phyloP scores from a whole-genome alignment of 2,888 invertebrate species.

The Eupeodes latifasciatus region DNA sequence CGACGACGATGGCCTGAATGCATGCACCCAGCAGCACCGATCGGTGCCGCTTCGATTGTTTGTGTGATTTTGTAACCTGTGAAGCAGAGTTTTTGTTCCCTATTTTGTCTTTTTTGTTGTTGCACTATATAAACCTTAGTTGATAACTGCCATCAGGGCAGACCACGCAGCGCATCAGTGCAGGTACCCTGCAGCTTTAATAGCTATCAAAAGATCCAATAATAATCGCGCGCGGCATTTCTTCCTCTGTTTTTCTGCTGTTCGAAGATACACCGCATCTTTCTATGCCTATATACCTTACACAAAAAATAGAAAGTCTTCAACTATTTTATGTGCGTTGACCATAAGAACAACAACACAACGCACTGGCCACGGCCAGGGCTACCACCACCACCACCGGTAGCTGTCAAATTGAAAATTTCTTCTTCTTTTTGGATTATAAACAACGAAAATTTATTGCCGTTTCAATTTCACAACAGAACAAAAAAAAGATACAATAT shows the following conservation, averaged over 20 bases:
- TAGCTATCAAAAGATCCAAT: conserved; percentile 74
- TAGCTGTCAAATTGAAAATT: conserved; percentile 79
- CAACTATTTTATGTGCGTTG: conserved; percentile 20
- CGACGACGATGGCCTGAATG: neutral
- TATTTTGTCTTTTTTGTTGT: conserved; percentile 24
- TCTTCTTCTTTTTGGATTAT: conserved; percentile 78
- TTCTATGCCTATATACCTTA: neutral
- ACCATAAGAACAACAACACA: conserved; percentile 27
- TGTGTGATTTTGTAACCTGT: conserved; percentile 55
- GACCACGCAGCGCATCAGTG: neutral
- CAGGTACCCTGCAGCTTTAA: conserved; percentile 75
- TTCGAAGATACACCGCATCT: conserved; percentile 22
- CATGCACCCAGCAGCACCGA: neutral
- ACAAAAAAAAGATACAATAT: conserved; percentile 57
- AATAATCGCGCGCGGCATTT: conserved; percentile 74
- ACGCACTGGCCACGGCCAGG: conserved; percentile 15
- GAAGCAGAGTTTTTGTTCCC: conserved; percentile 29
- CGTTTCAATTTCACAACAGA: conserved; percentile 33
- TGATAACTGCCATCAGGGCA: conserved; percentile 11
- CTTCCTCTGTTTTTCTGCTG: conserved; percentile 20
- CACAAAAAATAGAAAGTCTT: conserved; percentile 71
- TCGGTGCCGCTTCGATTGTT: conserved; percentile 34
- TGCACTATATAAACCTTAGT: conserved; percentile 33
- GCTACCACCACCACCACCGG: conserved; percentile 54
- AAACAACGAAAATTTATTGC: conserved; percentile 78